phyloP scores from a whole-genome alignment of 2,797 vertebrate species.

The Coreius guichenoti region DNA sequence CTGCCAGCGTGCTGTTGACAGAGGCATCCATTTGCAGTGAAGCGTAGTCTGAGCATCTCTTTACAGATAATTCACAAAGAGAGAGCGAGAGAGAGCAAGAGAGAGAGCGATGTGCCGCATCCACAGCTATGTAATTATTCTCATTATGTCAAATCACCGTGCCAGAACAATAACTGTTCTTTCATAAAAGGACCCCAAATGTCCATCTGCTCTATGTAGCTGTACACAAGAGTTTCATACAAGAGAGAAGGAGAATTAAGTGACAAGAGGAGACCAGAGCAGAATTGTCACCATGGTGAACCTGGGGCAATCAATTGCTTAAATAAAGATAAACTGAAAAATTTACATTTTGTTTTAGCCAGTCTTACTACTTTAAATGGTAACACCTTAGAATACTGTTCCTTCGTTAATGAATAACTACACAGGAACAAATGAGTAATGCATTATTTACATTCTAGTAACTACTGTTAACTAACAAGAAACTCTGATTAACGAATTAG shows the following conservation, averaged over 20 bases:
- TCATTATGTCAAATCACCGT: constrained; percentile 64
- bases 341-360: not conserved
- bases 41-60: constrained; percentile 45
- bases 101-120: constrained; percentile 39
- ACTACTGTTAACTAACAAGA: no score
- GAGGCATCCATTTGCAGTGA: constrained; percentile 57
- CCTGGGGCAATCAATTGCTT: not conserved
- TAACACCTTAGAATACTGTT: no score
- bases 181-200: constrained; percentile 53
- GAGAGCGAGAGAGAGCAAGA: constrained; percentile 4
- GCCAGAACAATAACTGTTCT: constrained; percentile 59
- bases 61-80: constrained; percentile 43
- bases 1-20: constrained; percentile 53
- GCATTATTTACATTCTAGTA: no score
- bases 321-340: not conserved
- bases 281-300: not conserved
- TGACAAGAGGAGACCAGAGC: not conserved
- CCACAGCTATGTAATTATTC: constrained; percentile 64
- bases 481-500: no score
- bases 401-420: no score
- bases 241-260: constrained; percentile 20
- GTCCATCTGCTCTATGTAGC: constrained; percentile 45
- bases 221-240: constrained; percentile 31
- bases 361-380: not conserved
- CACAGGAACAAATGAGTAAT: no score